Evolutionary conservation across 2,797 vertebrate species (phyloP).

Genomic region (Sphaeramia orbicularis): DNA sequence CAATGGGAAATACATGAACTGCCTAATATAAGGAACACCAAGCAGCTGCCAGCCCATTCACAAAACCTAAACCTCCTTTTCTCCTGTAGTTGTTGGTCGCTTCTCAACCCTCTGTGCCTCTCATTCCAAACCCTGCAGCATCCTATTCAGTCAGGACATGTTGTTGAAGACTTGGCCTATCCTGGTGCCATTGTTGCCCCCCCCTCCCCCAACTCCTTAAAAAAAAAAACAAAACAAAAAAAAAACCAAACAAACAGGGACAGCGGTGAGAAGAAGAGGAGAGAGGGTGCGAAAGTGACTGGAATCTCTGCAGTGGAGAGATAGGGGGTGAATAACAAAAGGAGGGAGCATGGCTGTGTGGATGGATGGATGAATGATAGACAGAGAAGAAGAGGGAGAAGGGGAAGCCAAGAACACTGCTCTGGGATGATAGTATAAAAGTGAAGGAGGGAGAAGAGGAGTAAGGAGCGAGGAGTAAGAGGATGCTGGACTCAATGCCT

Average conservation of each 20-base stretch:
- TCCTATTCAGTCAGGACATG: constrained; percentile 49
- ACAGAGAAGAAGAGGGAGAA: constrained; percentile 43
- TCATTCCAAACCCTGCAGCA: constrained; percentile 12
- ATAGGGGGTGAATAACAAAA: constrained; percentile 72
- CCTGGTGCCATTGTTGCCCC: constrained; percentile 30
- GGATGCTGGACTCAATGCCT: constrained; percentile 59
- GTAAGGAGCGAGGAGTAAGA: constrained; percentile 1
- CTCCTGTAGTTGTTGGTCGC: constrained; percentile 4
- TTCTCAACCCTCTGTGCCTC: background rate
- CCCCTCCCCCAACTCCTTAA: background rate
- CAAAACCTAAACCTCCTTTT: constrained; percentile 18
- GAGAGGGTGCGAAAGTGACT: constrained; percentile 40
- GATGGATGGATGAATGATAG: constrained; percentile 64
- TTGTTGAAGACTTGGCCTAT: constrained; percentile 50
- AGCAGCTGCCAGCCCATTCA: constrained; percentile 8
- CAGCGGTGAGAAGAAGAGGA: constrained; percentile 10
- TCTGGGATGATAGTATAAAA: constrained; percentile 57
- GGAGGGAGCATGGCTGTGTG: constrained; percentile 38
- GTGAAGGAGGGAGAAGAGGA: constrained; percentile 1
- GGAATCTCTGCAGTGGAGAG: constrained; percentile 68
- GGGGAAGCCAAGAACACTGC: constrained; percentile 58
- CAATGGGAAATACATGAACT: constrained; percentile 19
- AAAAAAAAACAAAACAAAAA: too few species aligned
- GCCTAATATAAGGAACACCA: constrained; percentile 19
- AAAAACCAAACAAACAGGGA: constrained; percentile 35